These are phyloP conservation scores for Oligia latruncula DNA, from an alignment of 2,888 invertebrate genomes.

Conservation along the genomic window DNA sequence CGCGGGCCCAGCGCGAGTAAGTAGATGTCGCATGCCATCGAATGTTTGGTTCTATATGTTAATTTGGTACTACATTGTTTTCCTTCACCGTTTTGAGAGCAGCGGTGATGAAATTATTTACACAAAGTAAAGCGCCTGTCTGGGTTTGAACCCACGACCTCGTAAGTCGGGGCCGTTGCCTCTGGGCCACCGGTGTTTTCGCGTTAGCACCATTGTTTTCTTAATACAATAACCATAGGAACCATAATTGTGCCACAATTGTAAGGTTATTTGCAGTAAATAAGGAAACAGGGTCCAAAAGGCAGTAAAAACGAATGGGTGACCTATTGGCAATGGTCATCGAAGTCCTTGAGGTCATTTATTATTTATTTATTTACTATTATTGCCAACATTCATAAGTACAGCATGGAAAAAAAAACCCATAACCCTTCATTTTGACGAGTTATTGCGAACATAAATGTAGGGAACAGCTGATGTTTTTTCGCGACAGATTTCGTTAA, in stretches of 20 bases:
- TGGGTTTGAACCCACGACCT: too few species aligned
- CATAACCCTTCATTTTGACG: too few species aligned
- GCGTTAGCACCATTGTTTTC: background rate
- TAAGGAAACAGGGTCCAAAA: constrained; percentile 20
- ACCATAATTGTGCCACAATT: constrained; percentile 1
- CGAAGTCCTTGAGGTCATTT: background rate
- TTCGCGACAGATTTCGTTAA: too few species aligned
- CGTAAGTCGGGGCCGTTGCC: too few species aligned
- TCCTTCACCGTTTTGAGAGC: background rate
- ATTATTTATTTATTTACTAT: background rate
- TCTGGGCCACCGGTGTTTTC: too few species aligned
- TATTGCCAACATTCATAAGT: background rate
- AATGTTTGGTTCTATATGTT: background rate
- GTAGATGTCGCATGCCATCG: background rate
- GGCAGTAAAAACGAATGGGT: constrained; percentile 16
- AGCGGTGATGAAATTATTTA: too few species aligned
- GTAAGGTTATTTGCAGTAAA: constrained; percentile 45
- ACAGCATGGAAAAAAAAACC: too few species aligned
- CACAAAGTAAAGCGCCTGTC: too few species aligned
- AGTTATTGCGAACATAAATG: too few species aligned
- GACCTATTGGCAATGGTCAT: constrained; percentile 2
- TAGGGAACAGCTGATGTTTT: too few species aligned
- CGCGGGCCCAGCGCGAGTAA: background rate
- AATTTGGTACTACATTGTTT: background rate
- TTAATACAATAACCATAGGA: constrained; percentile 3